These are phyloP conservation scores for Lasioglossum villosulum DNA, from an alignment of 2,888 invertebrate genomes.

Conservation along the genomic window DNA sequence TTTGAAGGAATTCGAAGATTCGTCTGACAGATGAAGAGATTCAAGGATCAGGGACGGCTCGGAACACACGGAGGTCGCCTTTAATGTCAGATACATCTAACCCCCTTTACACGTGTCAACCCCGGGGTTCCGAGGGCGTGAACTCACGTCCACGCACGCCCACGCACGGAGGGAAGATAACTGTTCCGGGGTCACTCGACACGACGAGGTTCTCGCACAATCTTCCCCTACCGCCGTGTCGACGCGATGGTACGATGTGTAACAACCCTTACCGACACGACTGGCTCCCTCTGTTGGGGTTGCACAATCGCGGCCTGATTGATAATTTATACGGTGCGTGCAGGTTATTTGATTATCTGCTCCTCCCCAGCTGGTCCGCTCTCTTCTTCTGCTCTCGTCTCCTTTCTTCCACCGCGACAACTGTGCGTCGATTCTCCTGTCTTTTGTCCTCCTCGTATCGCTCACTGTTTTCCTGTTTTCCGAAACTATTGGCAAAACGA, in stretches of 20 bases:
- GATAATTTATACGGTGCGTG: slow-evolving; percentile 84
- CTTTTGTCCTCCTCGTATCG: neutral
- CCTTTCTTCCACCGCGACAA: slow-evolving; percentile 9
- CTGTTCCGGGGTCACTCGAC: slow-evolving; percentile 78
- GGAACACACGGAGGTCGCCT: slow-evolving; percentile 46
- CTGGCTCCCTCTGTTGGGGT: slow-evolving; percentile 78
- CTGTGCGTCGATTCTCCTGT: neutral
- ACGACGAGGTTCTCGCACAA: slow-evolving; percentile 67
- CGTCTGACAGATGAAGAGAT: neutral
- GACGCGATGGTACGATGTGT: slow-evolving; percentile 61
- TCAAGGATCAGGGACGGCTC: neutral
- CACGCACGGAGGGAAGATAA: slow-evolving; percentile 75
- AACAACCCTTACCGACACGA: slow-evolving; percentile 78
- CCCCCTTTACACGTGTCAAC: slow-evolving; percentile 54
- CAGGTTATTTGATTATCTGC: slow-evolving; percentile 83
- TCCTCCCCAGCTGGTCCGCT: slow-evolving; percentile 58
- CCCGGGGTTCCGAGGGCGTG: slow-evolving; percentile 54
- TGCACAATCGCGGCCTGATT: slow-evolving; percentile 83
- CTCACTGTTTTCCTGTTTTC: neutral
- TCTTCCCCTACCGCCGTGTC: slow-evolving; percentile 47
- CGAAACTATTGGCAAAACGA: neutral
- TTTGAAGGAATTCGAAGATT: neutral
- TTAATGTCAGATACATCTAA: slow-evolving; percentile 54
- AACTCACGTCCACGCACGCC: slow-evolving; percentile 74
- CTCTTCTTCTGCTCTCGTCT: slow-evolving; percentile 45